Evolutionary conservation across 2,113 vertebrate species (phyloP).

Genomic region (Myotis brandtii): DNA sequence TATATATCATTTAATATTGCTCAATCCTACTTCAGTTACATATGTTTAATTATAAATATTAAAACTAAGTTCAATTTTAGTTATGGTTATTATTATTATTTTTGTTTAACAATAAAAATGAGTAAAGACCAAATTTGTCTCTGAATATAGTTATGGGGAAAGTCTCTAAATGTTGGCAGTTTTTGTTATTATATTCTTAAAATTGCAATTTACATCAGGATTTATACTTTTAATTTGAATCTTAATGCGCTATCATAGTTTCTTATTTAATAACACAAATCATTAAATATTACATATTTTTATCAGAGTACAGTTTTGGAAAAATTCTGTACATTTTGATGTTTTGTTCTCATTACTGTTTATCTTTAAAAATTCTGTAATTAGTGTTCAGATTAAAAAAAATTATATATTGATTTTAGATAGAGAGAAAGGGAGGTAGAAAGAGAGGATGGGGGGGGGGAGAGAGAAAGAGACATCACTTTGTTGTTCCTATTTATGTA

Average conservation of each 20-base stretch:
- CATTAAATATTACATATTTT: slow-evolving; percentile 15
- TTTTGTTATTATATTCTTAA: background rate
- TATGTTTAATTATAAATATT: slow-evolving; percentile 14
- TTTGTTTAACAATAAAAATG: background rate
- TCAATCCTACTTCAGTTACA: background rate
- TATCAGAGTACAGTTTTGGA: background rate
- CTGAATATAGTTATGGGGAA: background rate
- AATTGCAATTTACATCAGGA: slow-evolving; percentile 24
- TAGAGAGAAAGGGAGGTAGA: background rate
- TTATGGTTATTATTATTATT: background rate
- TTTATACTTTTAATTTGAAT: slow-evolving; percentile 58
- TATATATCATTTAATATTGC: background rate
- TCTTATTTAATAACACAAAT: slow-evolving; percentile 28
- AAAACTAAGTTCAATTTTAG: background rate
- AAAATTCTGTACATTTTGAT: background rate
- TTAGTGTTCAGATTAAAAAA: background rate
- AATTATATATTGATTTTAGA: background rate
- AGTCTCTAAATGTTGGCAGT: background rate
- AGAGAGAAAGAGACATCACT: background rate
- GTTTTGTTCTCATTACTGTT: background rate
- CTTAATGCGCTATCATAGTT: slow-evolving; percentile 9
- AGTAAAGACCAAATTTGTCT: background rate
- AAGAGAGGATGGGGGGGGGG: background rate
- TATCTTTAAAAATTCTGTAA: background rate
- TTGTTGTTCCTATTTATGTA: background rate